Conservation (phyloP, 2,113 vertebrate genomes). For the Coregonus clupeaformis region DNA sequence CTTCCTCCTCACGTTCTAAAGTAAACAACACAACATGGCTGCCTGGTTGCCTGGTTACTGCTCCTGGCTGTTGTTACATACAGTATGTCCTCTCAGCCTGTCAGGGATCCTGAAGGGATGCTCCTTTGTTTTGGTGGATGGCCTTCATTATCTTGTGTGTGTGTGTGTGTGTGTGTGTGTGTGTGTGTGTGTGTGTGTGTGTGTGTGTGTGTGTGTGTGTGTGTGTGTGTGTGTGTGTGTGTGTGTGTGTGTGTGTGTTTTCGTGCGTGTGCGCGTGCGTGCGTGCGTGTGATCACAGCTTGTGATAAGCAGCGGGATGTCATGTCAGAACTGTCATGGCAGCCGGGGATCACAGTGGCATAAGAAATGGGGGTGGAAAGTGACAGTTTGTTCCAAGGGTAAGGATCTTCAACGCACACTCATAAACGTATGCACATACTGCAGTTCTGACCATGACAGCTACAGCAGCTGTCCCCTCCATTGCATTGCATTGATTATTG, state of each 20-base stretch:
- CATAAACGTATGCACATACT: background rate
- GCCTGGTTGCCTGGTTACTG: no score
- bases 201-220: no score
- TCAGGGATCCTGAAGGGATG: slow-evolving; percentile 1
- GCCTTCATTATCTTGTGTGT: slow-evolving; percentile 7
- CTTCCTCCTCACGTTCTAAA: background rate
- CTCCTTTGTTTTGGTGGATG: slow-evolving; percentile 6
- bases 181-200: no score
- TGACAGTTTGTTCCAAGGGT: slow-evolving; percentile 32
- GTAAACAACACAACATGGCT: no score
- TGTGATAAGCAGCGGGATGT: slow-evolving; percentile 21
- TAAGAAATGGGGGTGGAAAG: background rate
- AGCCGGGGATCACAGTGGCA: background rate
- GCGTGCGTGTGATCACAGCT: slow-evolving; percentile 6
- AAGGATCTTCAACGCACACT: background rate
- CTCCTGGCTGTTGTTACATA: no score
- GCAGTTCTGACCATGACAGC: no score
- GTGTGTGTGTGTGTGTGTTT: no score
- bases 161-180: no score
- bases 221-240: rapidly evolving
- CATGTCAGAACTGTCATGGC: slow-evolving; percentile 25
- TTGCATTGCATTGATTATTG: background rate
- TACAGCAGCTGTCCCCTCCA: background rate
- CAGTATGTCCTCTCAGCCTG: background rate
- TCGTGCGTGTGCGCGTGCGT: no score